Base-by-base conservation (phyloP, 2,113 vertebrate genomes). In the Antigone vipio region DNA sequence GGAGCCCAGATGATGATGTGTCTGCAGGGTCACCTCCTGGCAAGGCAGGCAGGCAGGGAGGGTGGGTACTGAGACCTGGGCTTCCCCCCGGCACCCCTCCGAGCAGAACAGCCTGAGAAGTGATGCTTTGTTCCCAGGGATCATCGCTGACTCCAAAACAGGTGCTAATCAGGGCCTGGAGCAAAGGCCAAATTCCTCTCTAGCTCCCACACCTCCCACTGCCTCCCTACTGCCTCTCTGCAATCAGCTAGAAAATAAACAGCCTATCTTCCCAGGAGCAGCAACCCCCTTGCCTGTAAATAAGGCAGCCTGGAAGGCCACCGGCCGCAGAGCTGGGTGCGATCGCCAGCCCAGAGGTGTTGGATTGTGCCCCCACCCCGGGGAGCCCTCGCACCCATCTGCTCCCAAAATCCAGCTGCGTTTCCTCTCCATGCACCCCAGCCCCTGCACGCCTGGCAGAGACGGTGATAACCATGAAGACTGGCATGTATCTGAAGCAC, bases 281-380 rank as follows among this genome's bases (percentile, higher is more conserved):
- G 32, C 38, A 72, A 3, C 42, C 4, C 27, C 8, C 32, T 69
- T 4, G 2, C 26, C 63, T 66, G 34, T 66, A 45, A 86, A 50
- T 71, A 72, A 44, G 26, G 34, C 40, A 56, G 3, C 49, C 27
- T 64, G 24, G 44, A 92, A 53, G 53, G 53, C 34, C 49, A 3
- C 66, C 9, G 4, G 9, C 29, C 5, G 1, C 64, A 56, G 60
- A 15, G 26, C 60, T 50, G 53, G 13, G 15, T 49, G 50, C 5
- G 1, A 9, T 24, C 2, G 6, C 16, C 68, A 69, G 24, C 35
- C 55, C 4, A 5, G n/a, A 17, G 24, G 12, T 68, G 44, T 21
- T 24, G 55, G 44, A 16, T 24, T 0, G 0, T 68, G 23, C 6
- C 22, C 30, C 11, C 16, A 27, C 13, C 16, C 9, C 4, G 0